Evolutionary conservation across 2,888 invertebrate species (phyloP).

Genomic region (Ceramica pisi): DNA sequence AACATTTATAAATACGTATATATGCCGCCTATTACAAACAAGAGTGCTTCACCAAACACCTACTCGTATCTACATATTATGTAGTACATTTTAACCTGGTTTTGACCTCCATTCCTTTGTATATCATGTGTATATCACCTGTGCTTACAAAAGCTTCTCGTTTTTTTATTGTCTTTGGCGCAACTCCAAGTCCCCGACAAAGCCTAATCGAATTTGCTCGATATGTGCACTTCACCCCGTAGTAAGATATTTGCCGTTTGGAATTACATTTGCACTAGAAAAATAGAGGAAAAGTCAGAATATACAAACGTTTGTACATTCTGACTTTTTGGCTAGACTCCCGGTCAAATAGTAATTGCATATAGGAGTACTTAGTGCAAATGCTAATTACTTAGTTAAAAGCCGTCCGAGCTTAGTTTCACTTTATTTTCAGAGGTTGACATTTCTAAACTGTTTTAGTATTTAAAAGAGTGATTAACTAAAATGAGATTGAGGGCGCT

Average conservation of each 20-base stretch:
- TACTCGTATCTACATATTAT: not conserved
- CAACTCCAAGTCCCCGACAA: slow-evolving; percentile 56
- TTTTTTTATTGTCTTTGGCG: slow-evolving; percentile 61
- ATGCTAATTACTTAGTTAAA: slow-evolving; percentile 42
- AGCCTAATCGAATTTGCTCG: slow-evolving; percentile 65
- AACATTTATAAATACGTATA: too few relatives aligned
- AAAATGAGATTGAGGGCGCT: slow-evolving; percentile 6
- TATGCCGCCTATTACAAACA: slow-evolving; percentile 1
- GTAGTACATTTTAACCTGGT: not conserved
- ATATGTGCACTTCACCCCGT: slow-evolving; percentile 59
- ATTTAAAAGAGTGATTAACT: slow-evolving; percentile 26
- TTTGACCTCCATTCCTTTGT: slow-evolving; percentile 21
- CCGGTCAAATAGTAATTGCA: slow-evolving; percentile 20
- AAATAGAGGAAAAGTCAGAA: slow-evolving; percentile 39
- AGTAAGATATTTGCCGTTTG: slow-evolving; percentile 63
- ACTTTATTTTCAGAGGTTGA: slow-evolving; percentile 16
- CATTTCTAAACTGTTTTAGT: slow-evolving; percentile 12
- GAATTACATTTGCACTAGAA: slow-evolving; percentile 61
- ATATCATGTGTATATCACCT: slow-evolving; percentile 54
- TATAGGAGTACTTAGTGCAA: slow-evolving; percentile 16
- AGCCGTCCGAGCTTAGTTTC: not conserved
- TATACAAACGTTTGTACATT: slow-evolving; percentile 21
- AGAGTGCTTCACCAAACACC: not conserved
- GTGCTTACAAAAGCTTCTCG: slow-evolving; percentile 44
- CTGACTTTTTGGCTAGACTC: slow-evolving; percentile 2